Evolutionary conservation across 2,888 invertebrate genomes (phyloP), one percentile per base, ranked within the genome.

Genomic region (Pterostichus madidus): DNA sequence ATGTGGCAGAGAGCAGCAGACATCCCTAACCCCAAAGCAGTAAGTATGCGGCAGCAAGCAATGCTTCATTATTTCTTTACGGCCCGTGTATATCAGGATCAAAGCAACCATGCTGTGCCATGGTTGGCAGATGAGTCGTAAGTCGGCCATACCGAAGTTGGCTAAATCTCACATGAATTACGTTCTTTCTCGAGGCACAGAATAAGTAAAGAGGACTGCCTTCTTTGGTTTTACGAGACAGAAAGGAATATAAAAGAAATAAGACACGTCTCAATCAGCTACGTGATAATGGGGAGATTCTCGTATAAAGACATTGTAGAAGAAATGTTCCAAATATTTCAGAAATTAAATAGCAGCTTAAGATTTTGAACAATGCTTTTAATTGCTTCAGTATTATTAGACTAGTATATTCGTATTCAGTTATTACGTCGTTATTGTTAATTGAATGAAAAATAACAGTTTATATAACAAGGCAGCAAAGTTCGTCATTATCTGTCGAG

Each of bases 111-210:
- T 32, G 31, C 59, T 49, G 5, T 35, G n/a, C 64, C 17, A 49
- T 75, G 52, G 76, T 53, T 44, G 59, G 59, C 59, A 59, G 77
- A 78, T 78, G 77, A 78, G 77, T 78, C 77, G 77, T 78, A 78
- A 78, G 73, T 46, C 73, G 73, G 59, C 39, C 56, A 52, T 31
- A 75, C 77, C 44, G n/a, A 59, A 53, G 53, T 15, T 78, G 39
- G 77, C 44, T 78, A 78, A 78, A 78, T 78, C 78, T 78, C 78
- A 78, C 61, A 78, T 78, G 78, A 78, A 78, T 78, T 78, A 78
- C 78, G 78, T 61, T 61, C 78, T 56, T 59, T 56, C 78, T 53
- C 78, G 39, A 78, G 73, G 61, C 56, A 17, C 78, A 59, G 78
- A 78, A 78, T 61, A 78, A 78, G 78, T 78, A 56, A 78, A 39